Percentiles rank a stretch among this genome's conserved stretches.
Conservation (phyloP, 2,797 vertebrate species). For the Sebastes steindachneri region DNA sequence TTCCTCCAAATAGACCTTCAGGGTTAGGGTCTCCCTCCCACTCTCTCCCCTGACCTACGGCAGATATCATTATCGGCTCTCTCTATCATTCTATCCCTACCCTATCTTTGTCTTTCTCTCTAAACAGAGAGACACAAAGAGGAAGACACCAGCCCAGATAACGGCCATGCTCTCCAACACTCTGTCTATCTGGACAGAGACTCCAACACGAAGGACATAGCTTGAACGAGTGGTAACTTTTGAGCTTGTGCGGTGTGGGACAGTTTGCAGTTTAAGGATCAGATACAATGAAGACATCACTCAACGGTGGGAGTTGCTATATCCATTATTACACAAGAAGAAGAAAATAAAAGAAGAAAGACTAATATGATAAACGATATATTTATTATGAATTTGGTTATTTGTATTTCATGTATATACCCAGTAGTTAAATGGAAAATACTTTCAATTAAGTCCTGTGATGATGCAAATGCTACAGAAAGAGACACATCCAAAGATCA, state of each 20-base stretch:
- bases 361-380: not conserved
- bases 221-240: not conserved
- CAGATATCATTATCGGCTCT: slow-evolving; percentile 67
- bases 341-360: not conserved
- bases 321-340: not conserved
- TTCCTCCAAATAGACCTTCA: slow-evolving; percentile 75
- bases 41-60: slow-evolving; percentile 62
- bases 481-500: not conserved
- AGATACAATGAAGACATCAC: not conserved
- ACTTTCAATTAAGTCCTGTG: not conserved
- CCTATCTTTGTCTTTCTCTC: not conserved
- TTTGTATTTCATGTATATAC: not conserved
- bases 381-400: not conserved
- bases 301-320: not conserved
- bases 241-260: not conserved
- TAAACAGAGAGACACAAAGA: slow-evolving; percentile 14
- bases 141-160: slow-evolving; percentile 13
- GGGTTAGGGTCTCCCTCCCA: slow-evolving; percentile 58
- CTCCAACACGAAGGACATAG: not conserved
- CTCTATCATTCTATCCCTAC: slow-evolving; percentile 10
- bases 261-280: not conserved
- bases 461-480: not conserved
- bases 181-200: slow-evolving; percentile 1
- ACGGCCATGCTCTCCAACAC: not conserved
- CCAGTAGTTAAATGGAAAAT: not conserved